These are phyloP conservation scores for Clupea harengus DNA, from an alignment of 2,113 vertebrate species.

Conservation along the genomic window DNA sequence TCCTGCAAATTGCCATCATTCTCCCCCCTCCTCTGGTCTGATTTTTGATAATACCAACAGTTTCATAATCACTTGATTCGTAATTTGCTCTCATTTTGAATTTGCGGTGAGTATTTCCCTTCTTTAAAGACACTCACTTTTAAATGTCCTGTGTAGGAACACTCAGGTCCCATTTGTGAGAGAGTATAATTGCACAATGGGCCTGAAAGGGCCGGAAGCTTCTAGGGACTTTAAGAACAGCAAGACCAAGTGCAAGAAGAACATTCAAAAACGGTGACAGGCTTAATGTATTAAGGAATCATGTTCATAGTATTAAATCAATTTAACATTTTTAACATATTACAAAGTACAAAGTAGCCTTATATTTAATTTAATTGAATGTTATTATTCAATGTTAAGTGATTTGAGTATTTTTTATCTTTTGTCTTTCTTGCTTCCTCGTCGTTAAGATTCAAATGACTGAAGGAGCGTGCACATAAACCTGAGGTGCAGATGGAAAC, in stretches of 20 bases:
- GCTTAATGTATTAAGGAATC: background rate
- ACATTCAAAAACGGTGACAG: background rate
- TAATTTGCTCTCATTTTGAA: conserved; percentile 71
- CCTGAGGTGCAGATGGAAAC: background rate
- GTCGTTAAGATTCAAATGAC: background rate
- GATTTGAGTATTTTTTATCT: no score
- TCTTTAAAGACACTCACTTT: conserved; percentile 48
- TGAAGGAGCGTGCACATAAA: background rate
- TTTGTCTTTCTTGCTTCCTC: no score
- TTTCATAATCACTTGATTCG: conserved; percentile 68
- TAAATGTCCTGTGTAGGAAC: conserved; percentile 51
- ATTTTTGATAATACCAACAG: conserved; percentile 77
- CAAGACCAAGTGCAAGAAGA: background rate
- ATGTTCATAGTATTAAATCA: background rate
- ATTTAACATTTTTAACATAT: background rate
- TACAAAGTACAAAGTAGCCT: background rate
- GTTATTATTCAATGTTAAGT: background rate
- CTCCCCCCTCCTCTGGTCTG: conserved; percentile 55
- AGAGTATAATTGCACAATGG: conserved; percentile 57
- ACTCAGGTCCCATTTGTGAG: conserved; percentile 57
- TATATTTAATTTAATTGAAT: background rate
- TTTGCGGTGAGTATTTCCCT: conserved; percentile 59
- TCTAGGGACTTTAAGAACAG: background rate
- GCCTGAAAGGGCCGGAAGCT: conserved; percentile 7
- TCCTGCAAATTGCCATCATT: conserved; percentile 69